Conservation (phyloP, 23 tunicate species). For the Ascidia mentula region DNA sequence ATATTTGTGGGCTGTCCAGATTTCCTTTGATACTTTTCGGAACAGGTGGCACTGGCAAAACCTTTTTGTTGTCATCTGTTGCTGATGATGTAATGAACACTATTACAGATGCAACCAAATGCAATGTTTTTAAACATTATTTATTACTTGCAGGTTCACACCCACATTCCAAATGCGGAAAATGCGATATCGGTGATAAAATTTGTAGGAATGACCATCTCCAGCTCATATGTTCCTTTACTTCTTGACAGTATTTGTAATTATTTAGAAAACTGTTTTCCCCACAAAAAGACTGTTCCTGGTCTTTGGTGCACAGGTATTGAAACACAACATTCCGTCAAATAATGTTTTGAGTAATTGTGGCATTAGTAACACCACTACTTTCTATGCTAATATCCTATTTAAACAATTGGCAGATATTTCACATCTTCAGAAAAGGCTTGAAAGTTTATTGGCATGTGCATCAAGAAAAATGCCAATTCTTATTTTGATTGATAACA, state of each 20-base stretch:
- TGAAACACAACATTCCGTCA: not conserved
- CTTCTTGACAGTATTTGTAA: constrained; percentile 30
- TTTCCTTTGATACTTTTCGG: constrained; percentile 24
- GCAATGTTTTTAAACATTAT: not conserved
- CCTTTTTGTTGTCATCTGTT: constrained; percentile 18
- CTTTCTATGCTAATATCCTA: too few relatives aligned
- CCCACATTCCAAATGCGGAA: not conserved
- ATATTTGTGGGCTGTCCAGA: not conserved
- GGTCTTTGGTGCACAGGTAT: constrained; percentile 58
- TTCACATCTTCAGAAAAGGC: constrained; percentile 21
- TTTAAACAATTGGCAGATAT: too few relatives aligned
- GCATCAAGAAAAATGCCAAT: constrained; percentile 30
- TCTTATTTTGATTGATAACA: constrained; percentile 25
- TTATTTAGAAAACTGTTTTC: constrained; percentile 29
- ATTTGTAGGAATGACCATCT: constrained; percentile 28
- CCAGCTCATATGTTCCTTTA: constrained; percentile 21
- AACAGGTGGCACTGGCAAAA: constrained; percentile 31
- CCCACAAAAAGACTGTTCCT: not conserved
- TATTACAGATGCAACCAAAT: too few relatives aligned
- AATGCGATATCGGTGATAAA: constrained; percentile 25
- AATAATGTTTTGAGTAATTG: too few relatives aligned
- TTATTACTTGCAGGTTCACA: not conserved
- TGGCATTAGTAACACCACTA: too few relatives aligned
- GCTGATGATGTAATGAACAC: constrained; percentile 32
- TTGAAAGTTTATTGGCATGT: not conserved